Percentiles rank a stretch among this genome's conserved stretches.
Conservation (phyloP, 1,140 invertebrate species). For the Aplysia californica region DNA sequence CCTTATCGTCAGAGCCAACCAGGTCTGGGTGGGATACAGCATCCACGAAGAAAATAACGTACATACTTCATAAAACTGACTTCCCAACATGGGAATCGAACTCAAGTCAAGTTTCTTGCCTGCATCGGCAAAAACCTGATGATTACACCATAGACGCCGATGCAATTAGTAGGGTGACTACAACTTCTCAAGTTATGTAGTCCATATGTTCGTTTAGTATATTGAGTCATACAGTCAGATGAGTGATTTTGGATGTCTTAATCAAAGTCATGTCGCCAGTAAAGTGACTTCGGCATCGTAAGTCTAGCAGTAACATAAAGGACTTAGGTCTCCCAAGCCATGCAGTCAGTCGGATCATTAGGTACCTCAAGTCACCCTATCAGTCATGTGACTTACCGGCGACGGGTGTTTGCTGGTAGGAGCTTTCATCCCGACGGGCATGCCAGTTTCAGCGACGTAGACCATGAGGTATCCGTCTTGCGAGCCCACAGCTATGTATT, state of each 20-base stretch:
- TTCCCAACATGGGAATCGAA: no score
- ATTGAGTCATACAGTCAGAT: background rate
- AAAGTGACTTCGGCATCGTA: background rate
- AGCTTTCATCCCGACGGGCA: slow-evolving; percentile 41
- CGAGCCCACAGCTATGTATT: slow-evolving; percentile 45
- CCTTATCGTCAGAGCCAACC: no score
- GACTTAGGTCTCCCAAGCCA: background rate
- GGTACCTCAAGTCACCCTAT: no score
- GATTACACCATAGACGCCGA: no score
- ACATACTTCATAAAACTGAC: no score
- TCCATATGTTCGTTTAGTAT: background rate
- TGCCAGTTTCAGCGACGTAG: slow-evolving; percentile 43
- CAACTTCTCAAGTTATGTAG: no score
- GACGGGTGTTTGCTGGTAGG: slow-evolving; percentile 48
- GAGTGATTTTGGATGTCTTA: background rate
- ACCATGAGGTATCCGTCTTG: slow-evolving; percentile 56
- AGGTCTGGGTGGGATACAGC: no score
- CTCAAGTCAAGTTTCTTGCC: no score
- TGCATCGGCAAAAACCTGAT: no score
- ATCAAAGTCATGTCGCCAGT: background rate
- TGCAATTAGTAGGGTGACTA: no score
- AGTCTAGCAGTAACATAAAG: background rate
- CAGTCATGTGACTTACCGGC: slow-evolving; percentile 36
- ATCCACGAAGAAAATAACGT: no score
- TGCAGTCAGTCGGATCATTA: no score